Percentiles rank a stretch among this genome's conserved stretches.
phyloP scores from a whole-genome alignment of 2,888 invertebrate genomes.

The Mamestra brassicae region DNA sequence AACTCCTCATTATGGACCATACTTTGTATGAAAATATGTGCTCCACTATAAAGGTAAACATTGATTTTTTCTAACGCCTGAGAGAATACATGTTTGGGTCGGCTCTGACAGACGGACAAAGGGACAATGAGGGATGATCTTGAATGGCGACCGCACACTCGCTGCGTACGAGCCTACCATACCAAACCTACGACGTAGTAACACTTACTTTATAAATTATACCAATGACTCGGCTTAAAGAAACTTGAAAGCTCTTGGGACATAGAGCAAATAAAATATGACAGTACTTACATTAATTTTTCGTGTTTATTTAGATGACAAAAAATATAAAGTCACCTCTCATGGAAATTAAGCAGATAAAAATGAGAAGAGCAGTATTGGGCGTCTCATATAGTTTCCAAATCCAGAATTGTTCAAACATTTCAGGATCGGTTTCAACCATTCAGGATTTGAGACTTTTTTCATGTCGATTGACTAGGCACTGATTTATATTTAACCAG shows the following conservation, averaged over 20 bases:
- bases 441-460: too few species aligned
- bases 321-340: constrained; percentile 21
- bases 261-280: constrained; percentile 59
- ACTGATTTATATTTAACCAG: too few species aligned
- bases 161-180: constrained; percentile 74
- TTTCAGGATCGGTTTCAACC: too few species aligned
- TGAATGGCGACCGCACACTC: constrained; percentile 90
- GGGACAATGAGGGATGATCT: constrained; percentile 84
- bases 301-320: constrained; percentile 29
- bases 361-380: background rate
- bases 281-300: constrained; percentile 33
- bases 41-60: constrained; percentile 90
- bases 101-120: constrained; percentile 86
- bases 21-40: constrained; percentile 90
- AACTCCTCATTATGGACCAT: constrained; percentile 88
- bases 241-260: constrained; percentile 59
- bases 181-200: constrained; percentile 48
- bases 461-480: too few species aligned
- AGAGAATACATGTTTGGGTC: constrained; percentile 89
- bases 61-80: constrained; percentile 85
- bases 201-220: constrained; percentile 71
- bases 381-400: background rate
- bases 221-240: constrained; percentile 64
- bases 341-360: background rate
- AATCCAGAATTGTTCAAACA: too few species aligned